Evolutionary conservation across 1,140 invertebrate species (phyloP).

Genomic region (Helicoverpa zea): DNA sequence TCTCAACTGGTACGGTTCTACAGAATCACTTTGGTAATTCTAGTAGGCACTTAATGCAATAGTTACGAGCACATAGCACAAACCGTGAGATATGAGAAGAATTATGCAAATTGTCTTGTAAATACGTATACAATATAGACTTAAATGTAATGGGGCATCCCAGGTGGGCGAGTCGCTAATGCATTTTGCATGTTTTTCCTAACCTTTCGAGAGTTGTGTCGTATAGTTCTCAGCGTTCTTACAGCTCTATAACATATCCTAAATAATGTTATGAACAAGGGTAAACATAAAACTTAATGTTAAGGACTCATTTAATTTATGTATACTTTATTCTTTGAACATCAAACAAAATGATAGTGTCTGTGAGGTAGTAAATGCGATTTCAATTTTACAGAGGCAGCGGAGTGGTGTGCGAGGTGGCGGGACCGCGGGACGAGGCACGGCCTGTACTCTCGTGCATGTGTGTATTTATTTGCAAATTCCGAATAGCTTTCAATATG

Average conservation of each 20-base stretch:
- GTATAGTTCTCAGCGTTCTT: constrained; percentile 34
- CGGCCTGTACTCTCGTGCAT: constrained; percentile 68
- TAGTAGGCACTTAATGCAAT: background rate
- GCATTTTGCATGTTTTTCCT: constrained; percentile 63
- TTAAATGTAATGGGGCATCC: constrained; percentile 48
- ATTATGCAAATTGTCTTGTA: constrained; percentile 29
- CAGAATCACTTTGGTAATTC: background rate
- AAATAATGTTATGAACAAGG: constrained; percentile 16
- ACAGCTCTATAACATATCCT: constrained; percentile 28
- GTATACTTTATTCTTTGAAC: constrained; percentile 56
- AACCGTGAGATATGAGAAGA: constrained; percentile 2
- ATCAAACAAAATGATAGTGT: constrained; percentile 73
- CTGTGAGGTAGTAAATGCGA: constrained; percentile 76
- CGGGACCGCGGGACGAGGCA: constrained; percentile 57
- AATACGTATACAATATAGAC: background rate
- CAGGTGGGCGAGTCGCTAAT: constrained; percentile 67
- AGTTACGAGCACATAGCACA: background rate
- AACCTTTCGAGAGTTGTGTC: constrained; percentile 43
- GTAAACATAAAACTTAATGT: constrained; percentile 35
- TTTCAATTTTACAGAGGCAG: constrained; percentile 82
- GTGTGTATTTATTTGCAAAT: constrained; percentile 85
- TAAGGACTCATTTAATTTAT: constrained; percentile 39
- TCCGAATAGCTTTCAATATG: constrained; percentile 85
- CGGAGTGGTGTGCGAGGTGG: constrained; percentile 74
- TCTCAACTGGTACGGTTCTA: background rate